Evolutionary conservation across 2,797 vertebrate genomes (phyloP), one percentile per base, ranked within the genome.

Genomic region (Manis crassicaudata): DNA sequence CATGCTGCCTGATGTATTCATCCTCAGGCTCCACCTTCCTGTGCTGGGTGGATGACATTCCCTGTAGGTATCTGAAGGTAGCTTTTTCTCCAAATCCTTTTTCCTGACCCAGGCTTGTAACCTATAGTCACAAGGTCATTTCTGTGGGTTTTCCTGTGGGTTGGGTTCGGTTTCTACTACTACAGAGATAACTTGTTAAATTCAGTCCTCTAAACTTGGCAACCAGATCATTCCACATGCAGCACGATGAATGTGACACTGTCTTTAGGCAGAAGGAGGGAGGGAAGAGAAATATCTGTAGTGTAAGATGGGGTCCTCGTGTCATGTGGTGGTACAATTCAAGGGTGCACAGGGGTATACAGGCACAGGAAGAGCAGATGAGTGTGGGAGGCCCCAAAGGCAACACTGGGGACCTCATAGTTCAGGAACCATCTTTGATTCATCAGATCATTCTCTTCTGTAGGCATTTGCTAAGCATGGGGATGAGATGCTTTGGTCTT

Each of bases 221-320:
- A 46, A 73, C 32, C 12, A 40, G 50, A 21, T 65, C 20, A 80
- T 29, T 63, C 56, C 46, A 40, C n/a, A 52, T 2, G 35, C 10
- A 32, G 46, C 21, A 14, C 0, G 0, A 56, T 29, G 52, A 14
- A 52, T 25, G 1, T 4, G 9, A 27, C 0, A 14, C 16, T 18
- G 37, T 46, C 37, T 76, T 6, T 40, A 27, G 23, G 18, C 18
- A 43, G 23, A 56, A 80, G 16, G 54, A 67, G 6, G 10, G 50
- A 65, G n/a, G 16, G 35, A 18, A 63, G 63, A 72, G 65, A 20
- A 62, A 20, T 35, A 8, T 54, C 20, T 84, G 5, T 27, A 62
- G 12, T 46, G 46, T 67, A 50, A 50, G 9, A 37, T 18, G 20
- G 37, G 32, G 17, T 2, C 13, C 43, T 37, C 68, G 17, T 3